Evolutionary conservation across 2,113 vertebrate species (phyloP).

Genomic region (Mionectes macconnelli): DNA sequence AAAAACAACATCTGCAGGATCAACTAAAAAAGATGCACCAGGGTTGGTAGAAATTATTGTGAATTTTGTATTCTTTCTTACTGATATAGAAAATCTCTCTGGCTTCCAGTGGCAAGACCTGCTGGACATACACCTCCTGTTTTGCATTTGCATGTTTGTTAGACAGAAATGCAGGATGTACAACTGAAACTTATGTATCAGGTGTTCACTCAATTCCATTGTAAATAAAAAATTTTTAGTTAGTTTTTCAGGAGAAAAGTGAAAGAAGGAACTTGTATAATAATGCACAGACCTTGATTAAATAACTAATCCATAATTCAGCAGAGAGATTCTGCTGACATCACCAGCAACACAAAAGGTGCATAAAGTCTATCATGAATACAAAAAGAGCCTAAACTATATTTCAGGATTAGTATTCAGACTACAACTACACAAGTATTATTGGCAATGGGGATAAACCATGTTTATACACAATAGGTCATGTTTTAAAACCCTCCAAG

Average conservation of each 20-base stretch:
- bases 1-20: background rate
- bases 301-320: slow-evolving; percentile 74
- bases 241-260: slow-evolving; percentile 43
- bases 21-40: background rate
- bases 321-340: slow-evolving; percentile 69
- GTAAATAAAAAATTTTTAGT: background rate
- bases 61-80: background rate
- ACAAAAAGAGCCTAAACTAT: slow-evolving; percentile 42
- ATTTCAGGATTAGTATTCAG: slow-evolving; percentile 28
- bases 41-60: background rate
- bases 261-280: slow-evolving; percentile 30
- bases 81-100: background rate
- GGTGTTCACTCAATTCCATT: background rate
- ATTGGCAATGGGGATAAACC: slow-evolving; percentile 19
- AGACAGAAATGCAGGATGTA: background rate
- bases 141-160: background rate
- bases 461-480: background rate
- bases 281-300: slow-evolving; percentile 56
- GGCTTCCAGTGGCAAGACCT: background rate
- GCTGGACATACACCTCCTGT: background rate
- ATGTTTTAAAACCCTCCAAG: background rate
- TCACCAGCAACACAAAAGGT: slow-evolving; percentile 40
- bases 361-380: slow-evolving; percentile 49
- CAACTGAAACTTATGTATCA: slow-evolving; percentile 22
- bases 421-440: background rate